Base-by-base conservation (phyloP, 2,797 vertebrate species). In the Coreius guichenoti region DNA sequence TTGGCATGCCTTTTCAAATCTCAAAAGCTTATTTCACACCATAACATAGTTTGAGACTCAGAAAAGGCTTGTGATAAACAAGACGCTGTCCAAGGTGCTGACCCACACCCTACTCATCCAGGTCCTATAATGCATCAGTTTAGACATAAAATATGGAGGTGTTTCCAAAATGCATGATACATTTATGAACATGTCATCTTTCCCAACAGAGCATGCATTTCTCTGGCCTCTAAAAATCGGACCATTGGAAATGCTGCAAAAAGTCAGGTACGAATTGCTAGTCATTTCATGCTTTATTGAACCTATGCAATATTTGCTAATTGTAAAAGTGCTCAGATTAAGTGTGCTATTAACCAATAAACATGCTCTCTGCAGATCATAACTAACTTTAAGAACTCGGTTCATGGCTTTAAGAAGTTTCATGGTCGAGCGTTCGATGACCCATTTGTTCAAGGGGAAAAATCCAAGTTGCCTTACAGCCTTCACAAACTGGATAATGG, bases 181-280 rank as follows among this genome's bases (percentile, higher is more conserved):
- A 67, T 83, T 67, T 58, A 85, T 76, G 39, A 80, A 80, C 61
- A 29, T 49, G 39, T 36, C 43, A 43, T 89, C 69, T 81, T 78
- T 56, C 26, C 33, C 56, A 54, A 84, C 94, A 99, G 98, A 92
- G 96, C 97, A 33, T 98, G 97, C 92, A 96, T 99, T 92, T 98
- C 98, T 89, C 92, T 99, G 94, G 96, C 96, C 89, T 93, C 97
- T 87, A 98, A 97, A 95, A 98, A 97, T 85, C 96, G 97, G 81
- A 95, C 97, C 79, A 96, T 99, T 90, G 98, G 98, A 93, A 98
- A 98, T 92, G 97, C 98, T 89, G 98, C 97, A 39, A 99, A 98
- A 92, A 97, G 97, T 93, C 96, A 97, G 94, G 96, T 97, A 94
- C 1, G 39, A 23, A 82, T 26, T 43, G 2, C 17, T 93, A 89